Conservation (phyloP, 2,888 invertebrate species). For the Chymomyza fuscimana region DNA sequence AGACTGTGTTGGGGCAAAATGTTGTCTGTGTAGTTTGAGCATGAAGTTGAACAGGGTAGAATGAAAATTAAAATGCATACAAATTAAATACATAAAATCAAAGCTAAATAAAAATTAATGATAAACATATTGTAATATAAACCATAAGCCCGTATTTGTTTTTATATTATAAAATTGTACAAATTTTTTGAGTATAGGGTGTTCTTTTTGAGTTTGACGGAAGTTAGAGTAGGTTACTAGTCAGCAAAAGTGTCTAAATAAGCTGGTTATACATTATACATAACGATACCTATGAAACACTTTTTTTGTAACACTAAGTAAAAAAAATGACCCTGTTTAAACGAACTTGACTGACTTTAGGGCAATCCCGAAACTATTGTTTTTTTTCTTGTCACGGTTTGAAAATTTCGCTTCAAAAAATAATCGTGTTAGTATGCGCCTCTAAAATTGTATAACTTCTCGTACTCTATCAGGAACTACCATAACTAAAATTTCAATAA, state of each 20-base stretch:
- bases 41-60: not conserved
- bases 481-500: no score
- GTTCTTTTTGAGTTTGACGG: not conserved
- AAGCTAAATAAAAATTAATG: conserved; percentile 42
- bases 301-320: no score
- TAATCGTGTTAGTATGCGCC: no score
- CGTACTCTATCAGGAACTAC: no score
- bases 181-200: conserved; percentile 1
- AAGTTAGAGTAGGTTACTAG: not conserved
- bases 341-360: no score
- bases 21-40: conserved; percentile 47
- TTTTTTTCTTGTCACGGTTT: no score
- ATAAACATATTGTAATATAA: conserved; percentile 16
- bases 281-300: no score
- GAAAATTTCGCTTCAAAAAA: no score
- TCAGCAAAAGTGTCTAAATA: not conserved
- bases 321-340: no score
- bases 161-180: conserved; percentile 20
- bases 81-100: conserved; percentile 31
- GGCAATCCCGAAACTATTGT: no score
- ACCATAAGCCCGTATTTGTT: conserved; percentile 1
- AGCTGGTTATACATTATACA: no score
- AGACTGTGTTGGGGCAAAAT: conserved; percentile 44
- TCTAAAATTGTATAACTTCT: no score
- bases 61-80: conserved; percentile 27